Evolutionary conservation across 2,113 vertebrate genomes (phyloP).

Genomic region (Pseudopodoces humilis): DNA sequence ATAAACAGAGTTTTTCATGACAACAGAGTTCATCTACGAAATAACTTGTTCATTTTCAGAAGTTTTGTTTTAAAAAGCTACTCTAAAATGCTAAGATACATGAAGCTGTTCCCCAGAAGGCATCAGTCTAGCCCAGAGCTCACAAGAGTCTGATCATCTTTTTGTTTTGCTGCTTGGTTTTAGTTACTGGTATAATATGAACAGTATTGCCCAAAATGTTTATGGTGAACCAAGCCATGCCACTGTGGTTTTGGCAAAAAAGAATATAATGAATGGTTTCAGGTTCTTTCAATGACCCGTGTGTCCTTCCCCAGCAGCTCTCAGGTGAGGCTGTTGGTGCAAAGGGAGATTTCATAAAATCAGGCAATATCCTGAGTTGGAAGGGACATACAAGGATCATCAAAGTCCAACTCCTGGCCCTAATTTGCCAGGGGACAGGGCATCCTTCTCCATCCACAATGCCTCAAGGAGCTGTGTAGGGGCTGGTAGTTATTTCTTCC

Average conservation of each 20-base stretch:
- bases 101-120: neutral
- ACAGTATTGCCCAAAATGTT: neutral
- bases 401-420: neutral
- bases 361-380: neutral
- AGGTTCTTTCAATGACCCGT: neutral
- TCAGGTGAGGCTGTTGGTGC: neutral
- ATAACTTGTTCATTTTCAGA: neutral
- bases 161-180: neutral
- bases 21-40: neutral
- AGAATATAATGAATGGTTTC: neutral
- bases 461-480: neutral
- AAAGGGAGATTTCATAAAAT: neutral
- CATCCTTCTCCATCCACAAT: neutral
- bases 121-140: neutral
- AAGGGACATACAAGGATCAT: neutral
- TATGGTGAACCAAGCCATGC: neutral
- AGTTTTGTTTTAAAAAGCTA: neutral
- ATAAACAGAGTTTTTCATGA: neutral
- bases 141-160: neutral
- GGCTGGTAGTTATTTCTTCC: neutral
- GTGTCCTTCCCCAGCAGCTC: neutral
- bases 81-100: neutral
- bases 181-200: neutral
- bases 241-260: neutral
- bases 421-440: rapidly evolving